Evolutionary conservation across 2,888 invertebrate genomes (phyloP), one percentile per base, ranked within the genome.

Genomic region (Nomada fabriciana): DNA sequence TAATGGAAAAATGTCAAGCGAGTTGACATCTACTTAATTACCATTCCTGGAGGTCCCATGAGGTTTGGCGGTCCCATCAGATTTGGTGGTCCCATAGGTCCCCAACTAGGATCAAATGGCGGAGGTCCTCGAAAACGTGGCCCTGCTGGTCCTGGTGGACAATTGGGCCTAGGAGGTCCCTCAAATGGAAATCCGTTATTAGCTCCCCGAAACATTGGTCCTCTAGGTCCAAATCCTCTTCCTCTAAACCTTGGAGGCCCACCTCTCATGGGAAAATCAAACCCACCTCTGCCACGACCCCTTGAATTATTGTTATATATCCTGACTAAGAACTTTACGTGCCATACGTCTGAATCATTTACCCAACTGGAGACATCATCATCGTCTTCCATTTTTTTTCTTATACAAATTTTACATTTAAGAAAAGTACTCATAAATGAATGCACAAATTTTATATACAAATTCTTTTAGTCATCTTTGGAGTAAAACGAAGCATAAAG

Each of bases 71-170:
- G 94, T 53, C 94, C 94, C 95, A 7, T 96, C 91, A 94, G 93
- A 75, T 94, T 94, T 18, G 93, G 94, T 59, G 94, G 95, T 75
- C 94, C 94, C 96, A 43, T 96, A 94, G 96, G 96, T 18, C 96
- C 96, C 97, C 97, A 97, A 92, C 96, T 97, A 20, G 96, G 96
- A 89, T 96, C 96, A 90, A 95, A 96, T 13, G 94, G 95, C 11
- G 96, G 95, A 5, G 95, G 95, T 13, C 95, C 95, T 76, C 95
- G 94, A 84, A 94, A 95, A 47, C 94, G 91, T 18, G 94, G 93
- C 25, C 94, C 94, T 0, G 93, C 92, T 7, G 94, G 93, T 25
- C 94, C 94, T 23, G 94, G 92, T 1, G 94, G 94, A 72, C 93
- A 93, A 74, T 94, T 94, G 11, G 95, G 94, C 69, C 95, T 94